Base-by-base conservation (phyloP, 1,140 invertebrate species). In the Andricus grossulariae region DNA sequence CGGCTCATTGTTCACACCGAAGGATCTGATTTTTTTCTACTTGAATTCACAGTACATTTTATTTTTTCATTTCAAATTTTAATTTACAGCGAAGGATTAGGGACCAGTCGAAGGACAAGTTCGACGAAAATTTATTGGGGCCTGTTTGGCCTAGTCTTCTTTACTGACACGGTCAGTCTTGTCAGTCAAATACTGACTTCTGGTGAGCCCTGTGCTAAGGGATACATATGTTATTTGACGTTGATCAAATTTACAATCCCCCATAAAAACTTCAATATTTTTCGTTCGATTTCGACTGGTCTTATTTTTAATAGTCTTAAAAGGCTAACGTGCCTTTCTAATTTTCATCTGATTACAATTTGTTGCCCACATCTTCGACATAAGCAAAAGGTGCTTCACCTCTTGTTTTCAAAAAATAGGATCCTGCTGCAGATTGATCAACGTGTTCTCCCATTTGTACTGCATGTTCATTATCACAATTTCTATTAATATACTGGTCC, bases 371-470 rank as follows among this genome's bases (percentile, higher is more conserved):
- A 54, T 88, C 83, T 12, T 76, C 39, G 8, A 60, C 19, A 52
- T 83, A 76, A n/a, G 93, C 93, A 81, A 90, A 95, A 0, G 94
- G 94, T 1, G 92, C 25, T n/a, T 92, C 84, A 5, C 89, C 87
- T 80, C 90, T 92, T 0, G 94, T 95, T 72, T 81, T 84, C 4
- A 95, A 89, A 83, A 94, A 95, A 79, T 92, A 95, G 1, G 92
- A 83, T 39, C 94, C 94, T 18, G 82, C 87, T 7, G 88, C 88
- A 8, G 84, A 78, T 50, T 71, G 74, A 76, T 90, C 86, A 0
- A 90, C 92, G 1, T 89, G 87, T 84, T 94, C 94, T 54, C 95
- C 95, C 93, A 96, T 94, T 0, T 89, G 79, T 6, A 91, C 90
- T 19, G 87, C 81, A 50, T 90, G 82, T 1, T 88, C 79, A 74